Conservation (phyloP, 2,888 invertebrate species). For the Mactromeris polynyma region DNA sequence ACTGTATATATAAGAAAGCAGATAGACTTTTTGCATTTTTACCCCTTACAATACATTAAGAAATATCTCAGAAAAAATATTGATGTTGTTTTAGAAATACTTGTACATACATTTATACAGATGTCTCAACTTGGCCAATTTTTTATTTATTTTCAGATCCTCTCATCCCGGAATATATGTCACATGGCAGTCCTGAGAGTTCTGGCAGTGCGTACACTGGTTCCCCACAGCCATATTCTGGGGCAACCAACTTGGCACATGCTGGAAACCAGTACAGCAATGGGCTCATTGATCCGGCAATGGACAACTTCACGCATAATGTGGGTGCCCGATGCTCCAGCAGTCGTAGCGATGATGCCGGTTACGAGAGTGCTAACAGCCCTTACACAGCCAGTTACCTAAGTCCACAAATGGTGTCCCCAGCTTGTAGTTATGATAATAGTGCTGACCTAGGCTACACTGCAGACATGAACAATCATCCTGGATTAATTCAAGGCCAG, state of each 20-base stretch:
- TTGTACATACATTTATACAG: not conserved
- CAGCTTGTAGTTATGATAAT: constrained; percentile 34
- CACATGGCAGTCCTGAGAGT: constrained; percentile 35
- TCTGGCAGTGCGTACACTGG: constrained; percentile 21
- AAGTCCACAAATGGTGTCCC: constrained; percentile 56
- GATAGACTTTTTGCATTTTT: no score
- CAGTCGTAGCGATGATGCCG: constrained; percentile 48
- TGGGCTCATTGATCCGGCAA: not conserved
- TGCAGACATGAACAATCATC: constrained; percentile 28
- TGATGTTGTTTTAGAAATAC: no score
- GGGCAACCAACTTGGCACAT: constrained; percentile 7
- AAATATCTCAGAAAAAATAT: no score
- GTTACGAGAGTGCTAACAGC: constrained; percentile 67
- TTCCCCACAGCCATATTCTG: constrained; percentile 19
- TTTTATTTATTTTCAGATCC: constrained; percentile 32
- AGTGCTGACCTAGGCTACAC: constrained; percentile 29
- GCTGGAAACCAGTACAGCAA: not conserved
- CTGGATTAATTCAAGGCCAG: constrained; percentile 31
- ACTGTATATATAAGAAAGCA: no score
- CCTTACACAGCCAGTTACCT: constrained; percentile 51
- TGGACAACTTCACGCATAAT: constrained; percentile 15
- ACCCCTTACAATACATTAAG: no score
- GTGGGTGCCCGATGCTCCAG: constrained; percentile 32
- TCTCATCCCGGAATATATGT: constrained; percentile 20
- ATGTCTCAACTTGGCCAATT: not conserved